Evolutionary conservation across 2,113 vertebrate species (phyloP).

Genomic region (Furnarius figulus): DNA sequence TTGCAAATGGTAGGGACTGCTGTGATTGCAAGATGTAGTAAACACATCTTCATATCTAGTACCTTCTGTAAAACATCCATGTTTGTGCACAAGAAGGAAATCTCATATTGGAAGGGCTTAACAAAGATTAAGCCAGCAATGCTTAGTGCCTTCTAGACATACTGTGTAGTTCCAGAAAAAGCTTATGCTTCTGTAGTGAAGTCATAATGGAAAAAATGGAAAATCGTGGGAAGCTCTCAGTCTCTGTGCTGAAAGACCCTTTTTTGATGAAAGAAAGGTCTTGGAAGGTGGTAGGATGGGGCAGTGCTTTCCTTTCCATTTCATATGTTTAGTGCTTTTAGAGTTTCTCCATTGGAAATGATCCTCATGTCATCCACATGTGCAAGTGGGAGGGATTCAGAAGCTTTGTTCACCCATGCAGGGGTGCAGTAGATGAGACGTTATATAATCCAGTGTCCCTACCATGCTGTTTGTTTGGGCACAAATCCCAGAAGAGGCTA

Average conservation of each 20-base stretch:
- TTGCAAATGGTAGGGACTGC: not conserved
- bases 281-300: not conserved
- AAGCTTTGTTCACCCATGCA: not conserved
- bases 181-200: not conserved
- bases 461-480: not conserved
- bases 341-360: not conserved
- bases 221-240: not conserved
- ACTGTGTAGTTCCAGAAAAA: not conserved
- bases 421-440: not conserved
- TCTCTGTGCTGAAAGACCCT: not conserved
- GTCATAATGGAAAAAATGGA: not conserved
- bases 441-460: not conserved
- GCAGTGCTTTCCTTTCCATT: not conserved
- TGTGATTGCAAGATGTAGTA: not conserved
- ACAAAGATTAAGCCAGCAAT: not conserved
- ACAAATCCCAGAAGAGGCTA: not conserved
- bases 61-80: not conserved
- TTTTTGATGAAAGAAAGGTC: not conserved
- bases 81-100: not conserved
- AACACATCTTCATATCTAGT: not conserved
- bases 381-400: not conserved
- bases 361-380: accelerated
- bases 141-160: not conserved
- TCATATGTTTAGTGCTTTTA: not conserved
- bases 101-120: not conserved